Percentiles rank a stretch among this genome's conserved stretches.
These are phyloP conservation scores for Andrena minutula DNA, from an alignment of 2,888 invertebrate species.

Conservation along the genomic window DNA sequence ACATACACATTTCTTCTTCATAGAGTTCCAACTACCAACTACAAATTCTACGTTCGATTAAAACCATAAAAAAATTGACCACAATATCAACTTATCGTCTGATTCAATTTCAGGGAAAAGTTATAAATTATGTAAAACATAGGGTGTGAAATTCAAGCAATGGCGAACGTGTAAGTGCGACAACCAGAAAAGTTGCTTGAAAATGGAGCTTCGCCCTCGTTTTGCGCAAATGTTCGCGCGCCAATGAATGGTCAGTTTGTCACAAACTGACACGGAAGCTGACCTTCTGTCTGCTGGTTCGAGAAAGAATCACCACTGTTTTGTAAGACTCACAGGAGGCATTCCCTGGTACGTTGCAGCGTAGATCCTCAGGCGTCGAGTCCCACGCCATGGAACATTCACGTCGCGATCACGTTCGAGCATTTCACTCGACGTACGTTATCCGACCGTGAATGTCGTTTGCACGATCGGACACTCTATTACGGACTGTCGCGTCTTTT, in stretches of 20 bases:
- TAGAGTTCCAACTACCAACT: not conserved
- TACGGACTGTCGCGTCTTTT: constrained; percentile 56
- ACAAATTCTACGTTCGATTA: not conserved
- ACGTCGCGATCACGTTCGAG: constrained; percentile 62
- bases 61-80: not conserved
- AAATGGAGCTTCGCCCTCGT: not conserved
- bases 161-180: too few relatives aligned
- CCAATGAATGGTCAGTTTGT: not conserved
- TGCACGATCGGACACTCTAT: constrained; percentile 40
- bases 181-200: not conserved
- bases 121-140: too few relatives aligned
- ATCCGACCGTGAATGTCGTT: constrained; percentile 52
- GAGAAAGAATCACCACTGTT: constrained; percentile 19
- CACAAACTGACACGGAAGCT: not conserved
- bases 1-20: too few relatives aligned
- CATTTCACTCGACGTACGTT: constrained; percentile 69
- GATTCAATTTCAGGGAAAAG: not conserved
- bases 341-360: constrained; percentile 58
- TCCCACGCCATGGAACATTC: constrained; percentile 71
- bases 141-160: too few relatives aligned
- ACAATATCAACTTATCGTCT: not conserved
- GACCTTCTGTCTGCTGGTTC: not conserved
- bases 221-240: not conserved
- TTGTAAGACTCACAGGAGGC: constrained; percentile 65
- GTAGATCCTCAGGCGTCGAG: constrained; percentile 58